These are phyloP conservation scores for Ageneiosus marmoratus DNA, from an alignment of 2,113 vertebrate genomes.

Conservation along the genomic window DNA sequence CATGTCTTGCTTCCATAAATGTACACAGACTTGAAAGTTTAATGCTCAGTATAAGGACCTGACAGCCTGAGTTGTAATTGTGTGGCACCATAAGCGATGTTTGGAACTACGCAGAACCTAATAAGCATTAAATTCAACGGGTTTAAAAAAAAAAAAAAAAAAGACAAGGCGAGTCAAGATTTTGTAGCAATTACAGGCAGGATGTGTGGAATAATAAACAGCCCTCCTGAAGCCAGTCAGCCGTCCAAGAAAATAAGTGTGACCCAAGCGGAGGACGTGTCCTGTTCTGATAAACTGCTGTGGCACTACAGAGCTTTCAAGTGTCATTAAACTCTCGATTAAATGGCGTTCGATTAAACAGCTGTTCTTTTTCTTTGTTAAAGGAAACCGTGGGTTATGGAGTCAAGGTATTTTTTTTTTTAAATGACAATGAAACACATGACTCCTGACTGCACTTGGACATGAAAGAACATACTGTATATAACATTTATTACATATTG, in stretches of 20 bases:
- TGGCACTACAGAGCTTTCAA: neutral
- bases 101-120: neutral
- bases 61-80: neutral
- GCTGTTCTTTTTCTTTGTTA: neutral
- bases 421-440: neutral
- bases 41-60: neutral
- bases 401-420: neutral
- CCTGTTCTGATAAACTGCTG: slow-evolving; percentile 15
- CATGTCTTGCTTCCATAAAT: neutral
- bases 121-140: slow-evolving; percentile 30
- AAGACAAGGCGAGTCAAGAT: neutral
- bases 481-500: neutral
- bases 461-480: neutral
- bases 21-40: neutral
- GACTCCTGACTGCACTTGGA: neutral
- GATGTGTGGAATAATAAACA: slow-evolving; percentile 34
- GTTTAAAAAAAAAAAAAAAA: neutral
- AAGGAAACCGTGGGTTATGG: neutral
- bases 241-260: neutral
- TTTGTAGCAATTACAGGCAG: slow-evolving; percentile 30
- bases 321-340: slow-evolving; percentile 30
- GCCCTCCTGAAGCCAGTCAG: neutral
- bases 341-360: slow-evolving; percentile 20
- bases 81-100: neutral
- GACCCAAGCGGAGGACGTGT: neutral